These are phyloP conservation scores for Dicroscelio sp. DNA, from an alignment of 2,888 invertebrate genomes.

Conservation along the genomic window DNA sequence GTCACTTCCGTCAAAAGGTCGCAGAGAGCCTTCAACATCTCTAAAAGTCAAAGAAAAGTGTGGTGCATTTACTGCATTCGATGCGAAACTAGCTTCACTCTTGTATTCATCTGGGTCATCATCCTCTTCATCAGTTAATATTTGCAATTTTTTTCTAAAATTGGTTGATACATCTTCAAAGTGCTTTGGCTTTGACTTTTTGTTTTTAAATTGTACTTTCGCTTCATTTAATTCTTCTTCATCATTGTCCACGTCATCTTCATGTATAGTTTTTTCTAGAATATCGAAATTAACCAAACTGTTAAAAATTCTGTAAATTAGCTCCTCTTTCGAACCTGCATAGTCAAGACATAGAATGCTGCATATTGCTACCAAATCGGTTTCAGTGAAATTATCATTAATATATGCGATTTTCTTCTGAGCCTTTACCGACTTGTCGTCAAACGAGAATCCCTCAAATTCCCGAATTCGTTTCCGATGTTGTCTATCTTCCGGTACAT, in stretches of 20 bases:
- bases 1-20: conserved; percentile 50
- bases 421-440: not conserved
- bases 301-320: conserved; percentile 25
- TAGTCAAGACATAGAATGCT: conserved; percentile 25
- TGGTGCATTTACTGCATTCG: too few species aligned
- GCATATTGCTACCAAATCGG: conserved; percentile 35
- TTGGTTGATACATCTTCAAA: too few species aligned
- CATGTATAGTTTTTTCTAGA: too few species aligned
- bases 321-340: conserved; percentile 30
- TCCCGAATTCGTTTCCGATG: not conserved
- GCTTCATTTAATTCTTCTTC: too few species aligned
- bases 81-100: too few species aligned
- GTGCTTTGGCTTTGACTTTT: too few species aligned
- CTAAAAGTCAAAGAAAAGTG: conserved; percentile 85
- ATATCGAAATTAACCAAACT: conserved; percentile 16
- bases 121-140: not conserved
- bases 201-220: too few species aligned
- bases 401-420: not conserved
- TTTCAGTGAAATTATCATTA: conserved; percentile 1
- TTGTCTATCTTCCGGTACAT: conserved; percentile 19
- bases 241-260: not conserved
- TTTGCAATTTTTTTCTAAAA: too few species aligned
- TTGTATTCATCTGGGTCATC: not conserved
- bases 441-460: not conserved
- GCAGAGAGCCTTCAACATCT: conserved; percentile 85